Evolutionary conservation across 2,888 invertebrate genomes (phyloP).

Genomic region (Notodonta ziczac): DNA sequence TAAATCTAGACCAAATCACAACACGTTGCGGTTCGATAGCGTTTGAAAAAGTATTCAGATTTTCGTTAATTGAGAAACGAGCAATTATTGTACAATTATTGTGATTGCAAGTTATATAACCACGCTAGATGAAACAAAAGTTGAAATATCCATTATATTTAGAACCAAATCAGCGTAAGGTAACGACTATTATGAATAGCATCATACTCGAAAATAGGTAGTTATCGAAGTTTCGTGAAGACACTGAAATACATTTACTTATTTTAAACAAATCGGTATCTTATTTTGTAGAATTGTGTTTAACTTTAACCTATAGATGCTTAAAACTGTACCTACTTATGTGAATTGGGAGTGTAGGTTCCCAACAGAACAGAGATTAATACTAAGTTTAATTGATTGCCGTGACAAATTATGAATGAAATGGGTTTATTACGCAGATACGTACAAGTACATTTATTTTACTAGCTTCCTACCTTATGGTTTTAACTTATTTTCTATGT

Average conservation of each 20-base stretch:
- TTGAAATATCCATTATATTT: background rate
- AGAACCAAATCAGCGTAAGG: too few relatives aligned
- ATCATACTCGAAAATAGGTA: too few relatives aligned
- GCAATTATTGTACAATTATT: background rate
- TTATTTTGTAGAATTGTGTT: too few relatives aligned
- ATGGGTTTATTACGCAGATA: slow-evolving; percentile 2
- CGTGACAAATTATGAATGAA: background rate
- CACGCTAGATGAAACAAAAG: background rate
- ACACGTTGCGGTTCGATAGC: background rate
- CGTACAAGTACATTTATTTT: background rate
- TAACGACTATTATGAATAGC: too few relatives aligned
- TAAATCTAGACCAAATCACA: slow-evolving; percentile 3
- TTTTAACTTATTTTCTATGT: too few relatives aligned
- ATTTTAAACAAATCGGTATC: too few relatives aligned
- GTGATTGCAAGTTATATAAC: background rate
- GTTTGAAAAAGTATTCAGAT: slow-evolving; percentile 1
- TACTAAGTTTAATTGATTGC: background rate
- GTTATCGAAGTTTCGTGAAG: too few relatives aligned
- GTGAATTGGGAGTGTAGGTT: too few relatives aligned
- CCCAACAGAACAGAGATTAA: background rate
- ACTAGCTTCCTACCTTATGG: too few relatives aligned
- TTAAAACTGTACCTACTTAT: too few relatives aligned
- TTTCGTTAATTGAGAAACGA: background rate
- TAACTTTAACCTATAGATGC: too few relatives aligned
- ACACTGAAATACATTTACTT: too few relatives aligned